Percentiles rank a stretch among this genome's conserved stretches.
phyloP scores from a whole-genome alignment of 35 echinoderm and acorn worm species.

The Diadema setosum region DNA sequence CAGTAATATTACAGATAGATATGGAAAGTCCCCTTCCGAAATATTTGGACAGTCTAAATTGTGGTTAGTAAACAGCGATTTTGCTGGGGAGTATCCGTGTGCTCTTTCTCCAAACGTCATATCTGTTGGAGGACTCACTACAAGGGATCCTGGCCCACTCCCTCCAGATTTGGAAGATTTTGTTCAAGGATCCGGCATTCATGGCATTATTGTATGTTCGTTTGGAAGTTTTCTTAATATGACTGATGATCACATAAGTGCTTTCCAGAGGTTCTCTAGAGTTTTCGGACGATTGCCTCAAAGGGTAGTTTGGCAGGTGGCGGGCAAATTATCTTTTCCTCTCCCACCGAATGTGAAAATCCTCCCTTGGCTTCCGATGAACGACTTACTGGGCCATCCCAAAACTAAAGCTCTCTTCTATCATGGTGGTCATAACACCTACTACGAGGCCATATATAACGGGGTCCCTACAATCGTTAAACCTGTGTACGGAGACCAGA shows the following conservation, averaged over 20 bases:
- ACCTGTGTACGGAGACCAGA: neutral
- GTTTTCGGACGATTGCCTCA: neutral
- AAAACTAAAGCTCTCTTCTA: neutral
- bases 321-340: neutral
- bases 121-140: neutral
- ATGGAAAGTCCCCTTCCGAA: neutral
- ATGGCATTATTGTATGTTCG: neutral
- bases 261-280: neutral
- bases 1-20: neutral
- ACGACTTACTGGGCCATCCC: neutral
- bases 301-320: neutral
- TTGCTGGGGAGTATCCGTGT: neutral
- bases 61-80: neutral
- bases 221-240: neutral
- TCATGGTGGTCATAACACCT: neutral
- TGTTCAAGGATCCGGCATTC: neutral
- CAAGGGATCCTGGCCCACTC: neutral
- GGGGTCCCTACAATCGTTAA: neutral
- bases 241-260: neutral
- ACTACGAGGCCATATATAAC: constrained; percentile 8
- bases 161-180: neutral
- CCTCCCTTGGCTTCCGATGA: neutral
- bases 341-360: neutral
- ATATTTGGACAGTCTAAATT: neutral
- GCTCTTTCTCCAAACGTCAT: neutral